Percentiles rank a stretch among this genome's conserved stretches.
Evolutionary conservation across 2,797 vertebrate species (phyloP).

Genomic region (Pseudocheirus occidentalis): DNA sequence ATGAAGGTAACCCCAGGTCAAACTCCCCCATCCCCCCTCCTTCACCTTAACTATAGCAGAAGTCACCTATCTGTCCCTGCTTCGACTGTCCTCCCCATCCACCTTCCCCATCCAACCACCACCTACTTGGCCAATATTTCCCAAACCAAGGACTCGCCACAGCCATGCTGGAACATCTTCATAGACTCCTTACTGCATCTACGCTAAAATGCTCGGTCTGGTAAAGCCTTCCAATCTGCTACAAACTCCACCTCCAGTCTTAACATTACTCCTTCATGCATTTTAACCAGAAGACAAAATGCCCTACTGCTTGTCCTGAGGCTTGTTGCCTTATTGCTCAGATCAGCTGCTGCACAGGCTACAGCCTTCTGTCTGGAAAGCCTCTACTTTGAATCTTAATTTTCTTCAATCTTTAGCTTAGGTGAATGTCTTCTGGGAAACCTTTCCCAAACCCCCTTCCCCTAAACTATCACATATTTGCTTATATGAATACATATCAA

Average conservation of each 20-base stretch:
- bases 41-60: neutral
- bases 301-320: neutral
- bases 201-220: neutral
- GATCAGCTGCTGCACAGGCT: neutral
- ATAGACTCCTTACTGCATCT: neutral
- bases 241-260: neutral
- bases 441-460: neutral
- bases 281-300: neutral
- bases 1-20: neutral
- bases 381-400: neutral
- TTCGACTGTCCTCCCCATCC: neutral
- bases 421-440: neutral
- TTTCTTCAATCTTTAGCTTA: neutral
- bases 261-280: neutral
- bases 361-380: neutral
- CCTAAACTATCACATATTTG: neutral
- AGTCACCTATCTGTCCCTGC: neutral
- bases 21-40: neutral
- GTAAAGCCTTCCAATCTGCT: neutral
- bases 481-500: neutral
- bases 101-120: neutral
- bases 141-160: neutral
- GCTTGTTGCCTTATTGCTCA: neutral
- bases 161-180: neutral
- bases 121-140: neutral